phyloP scores from a whole-genome alignment of 2,113 vertebrate genomes.

The Urocolius indicus region DNA sequence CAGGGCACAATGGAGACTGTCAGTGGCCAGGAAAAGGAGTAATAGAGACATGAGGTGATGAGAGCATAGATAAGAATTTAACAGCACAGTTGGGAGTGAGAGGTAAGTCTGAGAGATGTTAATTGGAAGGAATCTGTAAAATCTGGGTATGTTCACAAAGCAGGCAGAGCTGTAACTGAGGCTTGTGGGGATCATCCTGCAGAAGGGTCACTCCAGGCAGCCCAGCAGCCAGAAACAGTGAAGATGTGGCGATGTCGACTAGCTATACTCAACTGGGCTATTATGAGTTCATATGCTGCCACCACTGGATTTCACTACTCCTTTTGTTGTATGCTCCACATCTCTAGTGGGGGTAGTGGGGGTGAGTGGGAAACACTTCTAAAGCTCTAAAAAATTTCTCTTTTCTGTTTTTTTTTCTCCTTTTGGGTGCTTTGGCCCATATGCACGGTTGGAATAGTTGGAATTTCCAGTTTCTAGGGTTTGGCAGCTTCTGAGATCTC shows the following conservation, averaged over 20 bases:
- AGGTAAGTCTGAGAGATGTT: background rate
- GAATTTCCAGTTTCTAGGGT: background rate
- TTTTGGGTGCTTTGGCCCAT: background rate
- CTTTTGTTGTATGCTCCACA: background rate
- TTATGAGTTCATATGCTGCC: background rate
- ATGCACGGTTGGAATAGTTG: background rate
- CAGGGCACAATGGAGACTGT: conserved; percentile 23
- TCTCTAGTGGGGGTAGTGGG: background rate
- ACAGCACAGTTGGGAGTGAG: background rate
- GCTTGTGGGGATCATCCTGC: background rate
- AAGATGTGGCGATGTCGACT: fast-evolving
- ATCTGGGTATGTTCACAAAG: background rate
- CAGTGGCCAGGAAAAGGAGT: conserved; percentile 25
- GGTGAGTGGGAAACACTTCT: background rate
- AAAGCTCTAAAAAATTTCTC: background rate
- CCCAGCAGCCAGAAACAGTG: background rate
- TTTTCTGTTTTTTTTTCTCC: background rate
- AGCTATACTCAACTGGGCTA: background rate
- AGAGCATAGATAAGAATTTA: conserved; percentile 39
- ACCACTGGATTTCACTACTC: background rate
- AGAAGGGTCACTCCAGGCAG: background rate
- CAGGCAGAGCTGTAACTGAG: background rate
- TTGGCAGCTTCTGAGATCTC: background rate
- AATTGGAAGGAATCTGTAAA: background rate
- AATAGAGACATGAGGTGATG: conserved; percentile 53